Base-by-base conservation (phyloP, 2,888 invertebrate genomes). In the Catonia carolina region DNA sequence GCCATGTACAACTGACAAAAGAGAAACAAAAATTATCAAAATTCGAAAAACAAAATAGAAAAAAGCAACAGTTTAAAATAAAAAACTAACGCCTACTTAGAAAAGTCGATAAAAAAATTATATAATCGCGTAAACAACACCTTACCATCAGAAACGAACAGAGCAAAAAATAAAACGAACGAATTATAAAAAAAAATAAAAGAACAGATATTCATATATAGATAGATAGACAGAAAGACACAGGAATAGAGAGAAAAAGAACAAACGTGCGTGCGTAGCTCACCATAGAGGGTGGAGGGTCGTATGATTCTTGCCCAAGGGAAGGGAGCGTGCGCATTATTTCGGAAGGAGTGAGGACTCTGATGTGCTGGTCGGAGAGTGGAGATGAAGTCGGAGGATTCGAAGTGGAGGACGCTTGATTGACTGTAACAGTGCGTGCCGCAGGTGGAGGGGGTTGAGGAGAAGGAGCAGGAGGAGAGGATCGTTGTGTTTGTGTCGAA, bases 241-340 rank as follows among this genome's bases (percentile, higher is more conserved):
- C 18, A 50, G 36, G 41, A 23, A 27, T 5, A 63, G 63, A 65
- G 61, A 61, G 54, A 56, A 62, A 14, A 10, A 33, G 33, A 33
- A 14, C 6, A 20, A 45, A 57, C 61, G 61, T 61, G 59, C 63
- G 70, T 67, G 68, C 69, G 70, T 70, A 70, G 71, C 73, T 75
- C 74, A 73, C 74, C 74, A 56, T 60, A 27, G 61, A 60, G 70
- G 76, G 75, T 73, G 77, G 75, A 74, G 75, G 72, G 71, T 81
- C 81, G 75, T 80, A 81, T 74, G 78, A 79, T 78, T 81, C 67
- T 64, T 67, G 83, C 75, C 83, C 83, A 75, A 88, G 83, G 75
- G 86, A 86, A 74, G 89, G 89, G 78, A 89, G 83, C 73, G 89
- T 89, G 81, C 87, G 85, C 89, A 89, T 89, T 75, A 89, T 89